Evolutionary conservation across 1,140 invertebrate genomes (phyloP).

Genomic region (Drosophila mojavensis): DNA sequence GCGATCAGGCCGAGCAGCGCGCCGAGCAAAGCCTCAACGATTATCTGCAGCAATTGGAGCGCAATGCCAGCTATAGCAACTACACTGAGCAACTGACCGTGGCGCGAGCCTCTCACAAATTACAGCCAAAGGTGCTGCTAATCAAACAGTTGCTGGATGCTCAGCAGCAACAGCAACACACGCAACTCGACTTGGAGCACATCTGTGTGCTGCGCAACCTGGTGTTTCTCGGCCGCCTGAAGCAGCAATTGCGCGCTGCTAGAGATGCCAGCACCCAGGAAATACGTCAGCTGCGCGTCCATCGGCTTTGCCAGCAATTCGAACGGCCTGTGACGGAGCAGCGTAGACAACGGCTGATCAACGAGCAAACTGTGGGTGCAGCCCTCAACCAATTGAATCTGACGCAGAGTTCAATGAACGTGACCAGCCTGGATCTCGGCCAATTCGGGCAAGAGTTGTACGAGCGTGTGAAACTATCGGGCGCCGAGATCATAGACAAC

Average conservation of each 20-base stretch:
- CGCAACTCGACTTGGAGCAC: constrained; percentile 44
- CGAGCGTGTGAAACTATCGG: constrained; percentile 58
- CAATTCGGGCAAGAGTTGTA: constrained; percentile 67
- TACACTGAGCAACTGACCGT: constrained; percentile 37
- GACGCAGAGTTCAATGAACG: constrained; percentile 17
- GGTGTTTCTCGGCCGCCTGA: constrained; percentile 60
- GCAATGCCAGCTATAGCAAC: constrained; percentile 38
- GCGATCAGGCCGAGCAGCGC: constrained; percentile 35
- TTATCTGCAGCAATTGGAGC: constrained; percentile 45
- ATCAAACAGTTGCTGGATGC: constrained; percentile 70
- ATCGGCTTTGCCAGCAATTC: constrained; percentile 68
- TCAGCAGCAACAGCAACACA: constrained; percentile 20
- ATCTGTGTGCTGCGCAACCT: constrained; percentile 66
- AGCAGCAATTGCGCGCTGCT: constrained; percentile 32
- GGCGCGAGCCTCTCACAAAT: constrained; percentile 19
- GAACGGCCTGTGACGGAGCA: constrained; percentile 22
- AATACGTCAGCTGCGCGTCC: constrained; percentile 71
- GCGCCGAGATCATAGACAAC: constrained; percentile 72
- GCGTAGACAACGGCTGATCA: constrained; percentile 35
- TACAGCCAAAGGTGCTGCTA: constrained; percentile 61
- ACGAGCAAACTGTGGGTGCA: constrained; percentile 48
- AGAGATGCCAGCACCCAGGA: constrained; percentile 64
- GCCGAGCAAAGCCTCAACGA: constrained; percentile 50
- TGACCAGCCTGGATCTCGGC: constrained; percentile 39
- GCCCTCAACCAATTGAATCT: constrained; percentile 61